Percentiles rank a stretch among this genome's conserved stretches.
Conservation (phyloP, 2,113 vertebrate genomes). For the Perognathus longimembris region DNA sequence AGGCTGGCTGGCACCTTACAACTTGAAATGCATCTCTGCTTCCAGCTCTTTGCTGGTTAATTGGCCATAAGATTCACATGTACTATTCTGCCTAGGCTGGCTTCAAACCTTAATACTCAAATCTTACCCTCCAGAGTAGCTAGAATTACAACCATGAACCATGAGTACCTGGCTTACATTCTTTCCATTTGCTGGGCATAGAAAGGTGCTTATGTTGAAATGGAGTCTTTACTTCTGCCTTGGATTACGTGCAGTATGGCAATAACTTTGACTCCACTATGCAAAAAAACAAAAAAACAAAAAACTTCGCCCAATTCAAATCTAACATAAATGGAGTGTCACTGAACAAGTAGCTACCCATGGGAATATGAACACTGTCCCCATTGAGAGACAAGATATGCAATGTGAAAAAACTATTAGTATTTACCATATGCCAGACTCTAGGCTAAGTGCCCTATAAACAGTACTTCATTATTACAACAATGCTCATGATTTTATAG, state of each 20-base stretch:
- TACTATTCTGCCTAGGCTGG: too few relatives aligned
- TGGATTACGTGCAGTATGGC: background rate
- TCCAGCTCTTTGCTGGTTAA: too few relatives aligned
- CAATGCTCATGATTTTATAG: background rate
- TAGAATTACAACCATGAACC: too few relatives aligned
- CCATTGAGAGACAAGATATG: background rate
- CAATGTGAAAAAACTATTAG: background rate
- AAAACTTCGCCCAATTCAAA: background rate
- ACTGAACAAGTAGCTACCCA: background rate
- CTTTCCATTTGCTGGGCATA: background rate
- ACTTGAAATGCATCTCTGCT: too few relatives aligned
- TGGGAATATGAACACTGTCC: background rate
- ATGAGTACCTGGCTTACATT: too few relatives aligned
- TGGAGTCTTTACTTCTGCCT: background rate
- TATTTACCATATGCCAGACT: background rate
- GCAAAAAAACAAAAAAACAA: background rate
- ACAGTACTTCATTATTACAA: background rate
- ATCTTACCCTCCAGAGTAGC: too few relatives aligned
- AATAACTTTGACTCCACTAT: background rate
- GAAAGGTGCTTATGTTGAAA: background rate
- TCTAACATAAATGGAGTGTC: background rate
- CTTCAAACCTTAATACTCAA: too few relatives aligned
- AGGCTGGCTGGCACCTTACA: too few relatives aligned
- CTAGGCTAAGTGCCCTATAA: background rate
- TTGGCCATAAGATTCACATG: too few relatives aligned